A percentile compares a stretch with the other conserved stretches of the same genome.
Conservation (phyloP, 2,888 invertebrate species). For the Drosophila testacea region DNA sequence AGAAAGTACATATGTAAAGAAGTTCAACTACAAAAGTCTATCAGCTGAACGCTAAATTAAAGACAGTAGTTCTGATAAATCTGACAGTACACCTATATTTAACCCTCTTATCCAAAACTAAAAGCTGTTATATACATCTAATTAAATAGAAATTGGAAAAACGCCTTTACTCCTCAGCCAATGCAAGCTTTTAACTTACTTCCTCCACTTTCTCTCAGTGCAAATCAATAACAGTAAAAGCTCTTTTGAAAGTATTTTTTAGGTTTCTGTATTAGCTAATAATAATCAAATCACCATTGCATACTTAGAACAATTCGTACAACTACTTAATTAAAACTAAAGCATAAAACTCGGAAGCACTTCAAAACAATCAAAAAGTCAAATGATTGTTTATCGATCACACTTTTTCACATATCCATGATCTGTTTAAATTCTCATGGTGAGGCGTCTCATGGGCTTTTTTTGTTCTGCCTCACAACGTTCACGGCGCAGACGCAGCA, state of each 20-base stretch:
- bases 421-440: conserved; percentile 44
- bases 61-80: too few relatives aligned
- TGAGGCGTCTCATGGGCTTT: conserved; percentile 47
- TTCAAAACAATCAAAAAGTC: conserved; percentile 17
- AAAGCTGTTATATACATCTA: neutral
- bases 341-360: conserved; percentile 66
- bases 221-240: conserved; percentile 20
- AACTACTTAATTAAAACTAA: conserved; percentile 32
- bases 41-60: too few relatives aligned
- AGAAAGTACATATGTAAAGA: too few relatives aligned
- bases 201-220: conserved; percentile 12
- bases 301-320: conserved; percentile 51
- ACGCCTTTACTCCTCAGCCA: too few relatives aligned
- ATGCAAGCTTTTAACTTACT: neutral
- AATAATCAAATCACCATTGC: conserved; percentile 47
- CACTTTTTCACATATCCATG: conserved; percentile 3
- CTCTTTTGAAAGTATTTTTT: conserved; percentile 1
- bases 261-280: conserved; percentile 42
- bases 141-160: neutral
- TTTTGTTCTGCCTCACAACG: conserved; percentile 52
- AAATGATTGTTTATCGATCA: conserved; percentile 34
- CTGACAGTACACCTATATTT: too few relatives aligned
- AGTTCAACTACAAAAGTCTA: too few relatives aligned
- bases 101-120: too few relatives aligned
- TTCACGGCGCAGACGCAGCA: conserved; percentile 56